Base-by-base conservation (phyloP, 1,140 invertebrate species). In the Zaprionus davidi region DNA sequence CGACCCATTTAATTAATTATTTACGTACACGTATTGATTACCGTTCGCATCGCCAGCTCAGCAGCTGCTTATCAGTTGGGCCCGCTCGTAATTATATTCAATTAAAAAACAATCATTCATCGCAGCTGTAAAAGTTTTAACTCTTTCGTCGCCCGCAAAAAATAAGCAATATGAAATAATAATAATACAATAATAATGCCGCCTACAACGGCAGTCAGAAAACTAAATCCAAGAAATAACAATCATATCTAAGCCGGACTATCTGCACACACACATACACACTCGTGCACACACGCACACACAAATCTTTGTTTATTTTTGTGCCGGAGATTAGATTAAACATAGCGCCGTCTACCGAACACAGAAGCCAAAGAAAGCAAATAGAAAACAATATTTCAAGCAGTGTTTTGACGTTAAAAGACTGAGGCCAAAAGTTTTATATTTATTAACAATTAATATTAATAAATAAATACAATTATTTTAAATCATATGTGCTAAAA, bases 41-140 rank as follows among this genome's bases (percentile, higher is more conserved):
- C 71, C 44, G 26, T 31, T 34, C 5, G 12, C n/a, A 41, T 36
- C 13, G n/a, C 26, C 65, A 59, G 41, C 17, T 53, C 55, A 67
- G 44, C 67, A 66, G 71, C 71, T 71, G 60, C 36, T 78, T 66
- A 66, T 78, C 56, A 38, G 17, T 41, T 58, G 20, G 46, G 26
- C n/a, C 2, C 20, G 28, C 55, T 53, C 58, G 38, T 68, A 74
- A 85, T 86, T 85, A 82, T 76, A 68, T 71, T 56, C 82, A 82
- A 86, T 85, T 82, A 85, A 85, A 85, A 82, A 64, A n/a, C 82
- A 86, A 85, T 85, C 82, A 86, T 63, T 85, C 82, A 82, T 41
- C 41, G 46, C 56, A 57, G 76, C 66, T 44, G 79, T 31, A 71
- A 64, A 75, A 22, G 26, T 67, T 65, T 75, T 56, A 85, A 76